These are phyloP conservation scores for Tethea ocularis DNA, from an alignment of 2,888 invertebrate species.

Conservation along the genomic window DNA sequence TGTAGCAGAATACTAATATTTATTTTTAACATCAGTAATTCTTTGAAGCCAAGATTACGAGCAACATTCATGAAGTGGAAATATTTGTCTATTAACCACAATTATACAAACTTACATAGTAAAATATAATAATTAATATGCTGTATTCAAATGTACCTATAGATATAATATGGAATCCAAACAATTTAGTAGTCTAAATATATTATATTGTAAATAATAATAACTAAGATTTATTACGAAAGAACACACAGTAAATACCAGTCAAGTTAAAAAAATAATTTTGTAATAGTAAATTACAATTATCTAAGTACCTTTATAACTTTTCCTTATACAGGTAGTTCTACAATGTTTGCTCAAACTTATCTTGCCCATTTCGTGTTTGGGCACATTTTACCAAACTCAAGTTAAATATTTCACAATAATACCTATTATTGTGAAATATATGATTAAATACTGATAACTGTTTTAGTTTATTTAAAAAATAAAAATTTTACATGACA, in stretches of 20 bases:
- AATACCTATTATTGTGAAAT: no score
- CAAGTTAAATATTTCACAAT: no score
- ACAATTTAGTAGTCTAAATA: conserved; percentile 33
- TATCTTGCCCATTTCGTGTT: background rate
- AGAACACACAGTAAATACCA: background rate
- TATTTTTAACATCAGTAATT: conserved; percentile 21
- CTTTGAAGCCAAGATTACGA: conserved; percentile 39
- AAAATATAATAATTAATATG: conserved; percentile 45
- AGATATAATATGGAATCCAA: conserved; percentile 37
- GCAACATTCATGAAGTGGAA: conserved; percentile 49
- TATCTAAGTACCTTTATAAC: background rate
- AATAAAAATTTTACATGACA: no score
- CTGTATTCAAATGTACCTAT: conserved; percentile 45
- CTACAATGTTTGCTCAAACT: background rate
- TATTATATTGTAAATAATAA: conserved; percentile 21
- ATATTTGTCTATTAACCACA: conserved; percentile 77
- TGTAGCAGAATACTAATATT: background rate
- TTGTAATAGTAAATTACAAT: no score
- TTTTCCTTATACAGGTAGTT: background rate
- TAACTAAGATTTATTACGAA: background rate
- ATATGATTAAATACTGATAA: no score
- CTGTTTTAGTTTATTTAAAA: no score
- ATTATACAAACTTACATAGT: conserved; percentile 62
- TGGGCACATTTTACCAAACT: no score
- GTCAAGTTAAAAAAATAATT: no score